Conservation (phyloP, 2,113 vertebrate species). For the Phaethon lepturus region DNA sequence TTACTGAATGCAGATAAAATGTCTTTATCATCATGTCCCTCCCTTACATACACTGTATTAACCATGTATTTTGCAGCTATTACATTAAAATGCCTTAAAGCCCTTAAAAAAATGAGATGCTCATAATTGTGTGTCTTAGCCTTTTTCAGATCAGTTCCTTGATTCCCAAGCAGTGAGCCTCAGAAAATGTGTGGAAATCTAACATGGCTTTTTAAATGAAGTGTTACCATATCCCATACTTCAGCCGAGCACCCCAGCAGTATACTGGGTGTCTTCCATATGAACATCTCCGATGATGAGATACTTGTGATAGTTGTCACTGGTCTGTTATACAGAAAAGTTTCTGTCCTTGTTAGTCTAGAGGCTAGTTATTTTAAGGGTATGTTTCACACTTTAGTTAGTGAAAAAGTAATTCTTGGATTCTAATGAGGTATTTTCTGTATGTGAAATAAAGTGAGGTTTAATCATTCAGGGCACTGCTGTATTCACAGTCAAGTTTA, state of each 20-base stretch:
- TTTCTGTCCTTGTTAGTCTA: not conserved
- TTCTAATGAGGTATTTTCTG: not conserved
- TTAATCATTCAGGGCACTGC: not conserved
- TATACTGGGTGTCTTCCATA: fast-evolving
- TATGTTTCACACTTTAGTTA: not conserved
- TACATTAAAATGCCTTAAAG: not conserved
- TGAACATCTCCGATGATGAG: not conserved
- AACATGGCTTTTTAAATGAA: not conserved
- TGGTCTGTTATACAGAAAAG: not conserved
- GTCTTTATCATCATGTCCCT: not conserved
- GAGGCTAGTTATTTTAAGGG: not conserved
- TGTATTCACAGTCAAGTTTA: not conserved
- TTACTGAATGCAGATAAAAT: not conserved
- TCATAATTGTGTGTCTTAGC: not conserved
- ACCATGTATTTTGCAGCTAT: not conserved
- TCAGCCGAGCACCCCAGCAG: not conserved
- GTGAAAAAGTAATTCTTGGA: not conserved
- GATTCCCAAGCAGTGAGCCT: not conserved
- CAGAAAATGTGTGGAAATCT: not conserved
- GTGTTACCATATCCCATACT: not conserved
- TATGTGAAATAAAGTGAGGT: not conserved
- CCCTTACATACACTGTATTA: not conserved
- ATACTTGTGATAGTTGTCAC: not conserved
- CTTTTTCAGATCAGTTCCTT: not conserved
- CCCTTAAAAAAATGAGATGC: not conserved